Conservation (phyloP, 2,888 invertebrate genomes). For the Mythimna loreyi region DNA sequence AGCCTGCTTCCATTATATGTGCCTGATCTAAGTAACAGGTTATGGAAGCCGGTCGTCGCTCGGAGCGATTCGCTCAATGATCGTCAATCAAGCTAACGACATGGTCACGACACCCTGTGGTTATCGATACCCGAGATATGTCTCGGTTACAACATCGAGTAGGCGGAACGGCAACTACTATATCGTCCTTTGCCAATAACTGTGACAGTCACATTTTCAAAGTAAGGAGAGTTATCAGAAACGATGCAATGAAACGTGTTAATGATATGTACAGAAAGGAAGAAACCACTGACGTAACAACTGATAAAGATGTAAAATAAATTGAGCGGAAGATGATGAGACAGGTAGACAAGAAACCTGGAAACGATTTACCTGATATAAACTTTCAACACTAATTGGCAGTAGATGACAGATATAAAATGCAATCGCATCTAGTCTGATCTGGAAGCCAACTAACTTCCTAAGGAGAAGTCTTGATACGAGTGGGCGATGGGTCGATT, state of each 20-base stretch:
- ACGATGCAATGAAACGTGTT: neutral
- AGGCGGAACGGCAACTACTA: constrained; percentile 10
- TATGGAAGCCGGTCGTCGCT: constrained; percentile 45
- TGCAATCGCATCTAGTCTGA: neutral
- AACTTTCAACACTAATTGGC: constrained; percentile 19
- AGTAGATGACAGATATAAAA: constrained; percentile 25
- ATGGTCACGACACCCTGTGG: constrained; percentile 54
- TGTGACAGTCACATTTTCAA: constrained; percentile 10
- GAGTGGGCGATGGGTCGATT: constrained; percentile 47
- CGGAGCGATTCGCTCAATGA: constrained; percentile 51
- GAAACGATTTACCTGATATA: constrained; percentile 1
- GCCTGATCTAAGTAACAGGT: constrained; percentile 48
- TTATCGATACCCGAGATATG: constrained; percentile 51
- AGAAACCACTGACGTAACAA: neutral
- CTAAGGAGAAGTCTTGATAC: constrained; percentile 18
- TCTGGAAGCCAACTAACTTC: constrained; percentile 34
- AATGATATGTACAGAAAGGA: neutral
- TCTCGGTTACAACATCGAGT: constrained; percentile 46
- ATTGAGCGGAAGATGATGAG: constrained; percentile 3
- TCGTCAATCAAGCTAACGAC: constrained; percentile 58
- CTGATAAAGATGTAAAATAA: constrained; percentile 2
- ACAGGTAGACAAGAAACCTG: constrained; percentile 13
- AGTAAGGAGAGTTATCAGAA: neutral
- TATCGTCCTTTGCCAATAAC: constrained; percentile 13
- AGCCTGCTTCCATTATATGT: constrained; percentile 44